These are phyloP conservation scores for Myopa tessellatipennis DNA, from an alignment of 2,888 invertebrate genomes.

Conservation along the genomic window DNA sequence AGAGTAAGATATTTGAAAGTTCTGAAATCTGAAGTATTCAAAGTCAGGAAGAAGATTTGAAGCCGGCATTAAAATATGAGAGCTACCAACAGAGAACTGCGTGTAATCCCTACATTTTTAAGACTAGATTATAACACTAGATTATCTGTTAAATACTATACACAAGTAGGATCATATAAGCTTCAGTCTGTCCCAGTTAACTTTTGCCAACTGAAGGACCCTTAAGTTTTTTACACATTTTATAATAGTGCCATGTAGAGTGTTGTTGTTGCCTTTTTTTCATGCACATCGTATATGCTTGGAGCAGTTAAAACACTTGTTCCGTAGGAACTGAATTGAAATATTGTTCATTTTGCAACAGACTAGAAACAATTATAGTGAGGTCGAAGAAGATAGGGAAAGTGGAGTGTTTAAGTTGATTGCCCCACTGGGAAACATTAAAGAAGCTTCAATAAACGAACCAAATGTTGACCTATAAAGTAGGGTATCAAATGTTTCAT, in stretches of 20 bases:
- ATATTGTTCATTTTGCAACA: neutral
- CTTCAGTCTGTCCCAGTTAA: neutral
- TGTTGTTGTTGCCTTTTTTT: neutral
- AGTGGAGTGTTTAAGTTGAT: constrained; percentile 21
- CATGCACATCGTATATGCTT: no score
- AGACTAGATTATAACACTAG: no score
- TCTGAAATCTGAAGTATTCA: no score
- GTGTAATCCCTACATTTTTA: no score
- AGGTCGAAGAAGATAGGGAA: neutral
- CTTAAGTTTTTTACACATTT: constrained; percentile 33
- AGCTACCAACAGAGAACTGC: no score
- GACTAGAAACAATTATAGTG: neutral
- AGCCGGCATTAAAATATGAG: no score
- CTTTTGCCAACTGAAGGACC: constrained; percentile 27
- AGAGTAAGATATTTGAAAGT: no score
- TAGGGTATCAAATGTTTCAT: no score
- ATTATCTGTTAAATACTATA: no score
- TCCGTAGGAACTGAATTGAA: neutral
- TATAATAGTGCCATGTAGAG: constrained; percentile 9
- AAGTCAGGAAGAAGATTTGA: no score
- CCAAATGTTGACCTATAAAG: no score
- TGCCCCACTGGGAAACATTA: constrained; percentile 25
- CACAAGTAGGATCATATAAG: no score
- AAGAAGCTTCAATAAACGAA: neutral
- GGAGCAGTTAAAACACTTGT: neutral